Evolutionary conservation across 1,140 invertebrate genomes (phyloP), one percentile per base, ranked within the genome.

Genomic region (Pachypsylla venusta): DNA sequence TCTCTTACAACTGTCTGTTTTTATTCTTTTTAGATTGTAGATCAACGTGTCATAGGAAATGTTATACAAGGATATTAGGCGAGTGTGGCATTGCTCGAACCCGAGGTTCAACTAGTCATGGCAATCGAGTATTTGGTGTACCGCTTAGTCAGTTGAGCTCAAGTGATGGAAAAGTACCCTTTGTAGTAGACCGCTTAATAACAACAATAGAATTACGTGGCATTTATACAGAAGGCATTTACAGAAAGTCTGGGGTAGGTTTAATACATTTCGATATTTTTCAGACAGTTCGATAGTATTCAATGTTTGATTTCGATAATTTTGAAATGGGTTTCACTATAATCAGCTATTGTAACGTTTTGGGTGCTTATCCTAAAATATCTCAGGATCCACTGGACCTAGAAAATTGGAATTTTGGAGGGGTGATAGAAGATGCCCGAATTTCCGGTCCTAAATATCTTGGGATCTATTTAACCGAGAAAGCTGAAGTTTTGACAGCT

Each of bases 21-120:
- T 58, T 56, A 67, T 61, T 79, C 61, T 79, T 83, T 72, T 73
- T 87, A 79, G 89, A 82, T 63, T 98, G 93, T 75, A 93, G 91
- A 71, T 74, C 95, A 54, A 91, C 89, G 1, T 92, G 90, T 67
- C 93, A 98, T 72, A 93, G 92, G 70, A 96, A 94, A 70, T 97
- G 93, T 72, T 87, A 89, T 66, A 77, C 75, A 55, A 89, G 87
- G 67, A 74, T 78, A 2, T 71, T 66, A 22, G 63, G 65, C 35
- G 67, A 70, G 5, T 83, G 81, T 69, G 69, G 74, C 56, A 68
- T 69, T 57, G 66, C 68, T 25, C 25, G 58, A 62, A 48, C 63
- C 30, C 35, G 60, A 59, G 77, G 78, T 24, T 70, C 75, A 4
- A 72, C 74, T 60, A 71, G 71, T 1, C 77, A 77, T 59, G 75